These are phyloP conservation scores for Zhuqinia jingwanae DNA, from an alignment of 2,888 invertebrate species.

Conservation along the genomic window DNA sequence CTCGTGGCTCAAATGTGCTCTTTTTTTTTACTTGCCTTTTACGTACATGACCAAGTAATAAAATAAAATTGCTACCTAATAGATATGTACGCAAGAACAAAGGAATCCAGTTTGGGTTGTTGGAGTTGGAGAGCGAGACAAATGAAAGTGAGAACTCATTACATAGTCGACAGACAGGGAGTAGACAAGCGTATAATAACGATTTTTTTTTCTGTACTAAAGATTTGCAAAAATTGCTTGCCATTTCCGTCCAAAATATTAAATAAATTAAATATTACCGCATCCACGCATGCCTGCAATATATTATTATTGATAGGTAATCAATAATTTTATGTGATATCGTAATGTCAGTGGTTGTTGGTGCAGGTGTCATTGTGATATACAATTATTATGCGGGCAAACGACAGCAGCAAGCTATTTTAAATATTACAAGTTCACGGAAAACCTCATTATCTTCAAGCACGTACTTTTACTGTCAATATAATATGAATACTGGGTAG, in stretches of 20 bases:
- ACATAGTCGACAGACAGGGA: not conserved
- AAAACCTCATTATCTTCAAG: no score
- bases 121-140: not conserved
- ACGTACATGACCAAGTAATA: no score
- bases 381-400: no score
- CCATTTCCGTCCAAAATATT: slow-evolving; percentile 11
- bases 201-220: not conserved
- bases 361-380: no score
- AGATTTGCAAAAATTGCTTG: not conserved
- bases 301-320: no score
- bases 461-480: no score
- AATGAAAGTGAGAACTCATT: slow-evolving; percentile 46
- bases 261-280: slow-evolving; percentile 32
- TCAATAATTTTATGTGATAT: no score
- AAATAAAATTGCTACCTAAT: not conserved
- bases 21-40: no score
- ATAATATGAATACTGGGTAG: no score
- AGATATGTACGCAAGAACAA: not conserved
- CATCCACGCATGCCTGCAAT: not conserved
- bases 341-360: no score
- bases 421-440: no score
- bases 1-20: not conserved
- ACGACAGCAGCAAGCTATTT: no score
- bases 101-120: slow-evolving; percentile 36
- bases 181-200: slow-evolving; percentile 9